Evolutionary conservation across 2,113 vertebrate species (phyloP).

Genomic region (Formicarius rufipectus): DNA sequence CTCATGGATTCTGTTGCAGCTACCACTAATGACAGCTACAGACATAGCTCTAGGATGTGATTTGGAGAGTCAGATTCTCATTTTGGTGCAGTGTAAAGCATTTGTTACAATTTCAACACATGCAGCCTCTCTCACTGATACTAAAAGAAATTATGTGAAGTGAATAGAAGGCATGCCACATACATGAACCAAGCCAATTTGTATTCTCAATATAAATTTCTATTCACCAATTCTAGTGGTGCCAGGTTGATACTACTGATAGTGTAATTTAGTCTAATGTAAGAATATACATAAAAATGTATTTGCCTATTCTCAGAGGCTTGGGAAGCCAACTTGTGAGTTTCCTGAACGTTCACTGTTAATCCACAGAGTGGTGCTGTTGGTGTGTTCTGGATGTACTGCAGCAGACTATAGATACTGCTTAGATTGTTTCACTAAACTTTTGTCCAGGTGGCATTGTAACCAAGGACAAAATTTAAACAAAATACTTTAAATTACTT

Average conservation of each 20-base stretch:
- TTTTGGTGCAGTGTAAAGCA: not conserved
- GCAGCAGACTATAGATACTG: not conserved
- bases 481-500: not conserved
- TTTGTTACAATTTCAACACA: not conserved
- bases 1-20: not conserved
- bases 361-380: constrained; percentile 69
- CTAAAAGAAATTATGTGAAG: not conserved
- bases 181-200: not conserved
- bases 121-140: not conserved
- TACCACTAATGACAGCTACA: not conserved
- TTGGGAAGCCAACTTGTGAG: not conserved
- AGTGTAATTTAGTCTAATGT: not conserved
- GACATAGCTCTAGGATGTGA: not conserved
- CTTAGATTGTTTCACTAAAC: not conserved
- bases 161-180: not conserved
- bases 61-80: not conserved
- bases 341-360: not conserved
- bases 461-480: constrained; percentile 8
- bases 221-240: not conserved
- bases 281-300: not conserved
- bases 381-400: not conserved
- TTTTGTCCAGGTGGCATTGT: constrained; percentile 24
- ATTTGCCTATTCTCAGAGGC: not conserved
- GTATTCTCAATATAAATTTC: not conserved
- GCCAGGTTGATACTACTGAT: not conserved